phyloP scores from a whole-genome alignment of 1,140 invertebrate species.

The Amyelois transitella region DNA sequence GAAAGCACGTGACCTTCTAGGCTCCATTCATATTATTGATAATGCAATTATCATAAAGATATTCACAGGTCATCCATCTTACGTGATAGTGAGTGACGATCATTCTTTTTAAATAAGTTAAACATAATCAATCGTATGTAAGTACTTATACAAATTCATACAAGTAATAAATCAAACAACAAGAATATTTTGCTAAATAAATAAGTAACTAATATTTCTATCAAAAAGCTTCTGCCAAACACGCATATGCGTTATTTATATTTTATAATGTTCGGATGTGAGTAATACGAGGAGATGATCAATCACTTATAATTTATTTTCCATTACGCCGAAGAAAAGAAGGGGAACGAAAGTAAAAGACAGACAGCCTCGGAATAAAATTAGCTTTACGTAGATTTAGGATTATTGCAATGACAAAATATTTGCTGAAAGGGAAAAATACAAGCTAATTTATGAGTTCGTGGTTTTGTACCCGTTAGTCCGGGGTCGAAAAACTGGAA shows the following conservation, averaged over 20 bases:
- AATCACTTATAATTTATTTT: slow-evolving; percentile 22
- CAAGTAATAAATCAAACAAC: too few relatives aligned
- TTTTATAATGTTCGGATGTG: slow-evolving; percentile 5
- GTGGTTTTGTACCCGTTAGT: not conserved
- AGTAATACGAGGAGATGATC: slow-evolving; percentile 10
- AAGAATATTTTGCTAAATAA: too few relatives aligned
- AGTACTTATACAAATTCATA: too few relatives aligned
- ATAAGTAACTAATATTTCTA: too few relatives aligned
- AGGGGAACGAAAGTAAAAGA: slow-evolving; percentile 13
- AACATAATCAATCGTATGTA: too few relatives aligned
- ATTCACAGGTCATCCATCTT: too few relatives aligned
- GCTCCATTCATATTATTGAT: too few relatives aligned
- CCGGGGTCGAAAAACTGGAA: not conserved
- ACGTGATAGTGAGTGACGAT: too few relatives aligned
- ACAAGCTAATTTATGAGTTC: not conserved
- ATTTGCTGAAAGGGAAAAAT: not conserved
- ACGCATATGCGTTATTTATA: not conserved
- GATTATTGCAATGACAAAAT: not conserved
- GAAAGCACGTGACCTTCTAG: too few relatives aligned
- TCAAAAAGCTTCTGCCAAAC: too few relatives aligned
- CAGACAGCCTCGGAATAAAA: not conserved
- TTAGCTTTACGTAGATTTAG: not conserved
- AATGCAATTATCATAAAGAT: too few relatives aligned
- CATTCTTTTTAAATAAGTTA: too few relatives aligned
- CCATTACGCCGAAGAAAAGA: slow-evolving; percentile 16